phyloP scores from a whole-genome alignment of 2,797 vertebrate genomes.

The Neopelma chrysocephalum region DNA sequence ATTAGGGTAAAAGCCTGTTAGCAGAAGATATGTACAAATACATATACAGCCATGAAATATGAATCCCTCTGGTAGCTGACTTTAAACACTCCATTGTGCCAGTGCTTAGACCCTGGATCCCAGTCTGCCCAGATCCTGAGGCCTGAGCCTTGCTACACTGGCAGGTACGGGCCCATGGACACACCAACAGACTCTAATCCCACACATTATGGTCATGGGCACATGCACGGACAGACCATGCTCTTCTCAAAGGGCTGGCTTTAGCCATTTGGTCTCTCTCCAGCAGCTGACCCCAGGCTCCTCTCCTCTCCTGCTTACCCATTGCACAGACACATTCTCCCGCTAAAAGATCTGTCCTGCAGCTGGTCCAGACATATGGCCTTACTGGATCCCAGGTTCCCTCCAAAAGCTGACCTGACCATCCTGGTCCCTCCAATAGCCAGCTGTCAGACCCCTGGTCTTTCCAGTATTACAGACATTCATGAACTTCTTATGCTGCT shows the following conservation, averaged over 20 bases:
- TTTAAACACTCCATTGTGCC: background rate
- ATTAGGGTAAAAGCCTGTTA: background rate
- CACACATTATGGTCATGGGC: too few relatives aligned
- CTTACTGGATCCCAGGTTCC: background rate
- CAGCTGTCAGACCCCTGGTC: background rate
- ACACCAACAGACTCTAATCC: background rate
- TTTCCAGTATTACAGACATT: background rate
- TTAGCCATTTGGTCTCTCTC: background rate
- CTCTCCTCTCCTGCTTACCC: background rate
- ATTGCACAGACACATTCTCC: background rate
- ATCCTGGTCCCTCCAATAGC: background rate
- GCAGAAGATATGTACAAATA: background rate
- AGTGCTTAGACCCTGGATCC: background rate
- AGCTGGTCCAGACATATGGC: background rate
- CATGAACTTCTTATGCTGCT: background rate
- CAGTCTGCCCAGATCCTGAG: background rate
- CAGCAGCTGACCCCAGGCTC: background rate
- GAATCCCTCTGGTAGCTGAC: fast-evolving
- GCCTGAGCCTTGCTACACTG: background rate
- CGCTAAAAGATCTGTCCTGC: background rate
- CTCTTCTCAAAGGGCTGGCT: background rate
- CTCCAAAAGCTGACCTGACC: background rate
- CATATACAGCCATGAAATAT: background rate
- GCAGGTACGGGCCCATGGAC: background rate
- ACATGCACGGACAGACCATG: background rate